Evolutionary conservation across 2,888 invertebrate species (phyloP), one percentile per base, ranked within the genome.

Genomic region (Xestia c-nigrum): DNA sequence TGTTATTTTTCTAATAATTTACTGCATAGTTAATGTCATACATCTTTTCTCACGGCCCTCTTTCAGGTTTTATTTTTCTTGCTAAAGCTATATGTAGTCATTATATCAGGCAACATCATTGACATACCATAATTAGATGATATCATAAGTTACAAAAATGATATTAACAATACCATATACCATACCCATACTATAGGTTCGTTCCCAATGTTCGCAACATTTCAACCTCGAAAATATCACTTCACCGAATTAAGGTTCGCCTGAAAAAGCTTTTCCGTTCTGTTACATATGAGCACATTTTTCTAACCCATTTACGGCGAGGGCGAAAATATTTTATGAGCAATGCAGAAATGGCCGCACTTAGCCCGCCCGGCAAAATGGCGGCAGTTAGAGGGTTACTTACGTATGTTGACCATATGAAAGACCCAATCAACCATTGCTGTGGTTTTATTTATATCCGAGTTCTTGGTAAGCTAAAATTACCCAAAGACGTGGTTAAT

Each of bases 291-390:
- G 52, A 59, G 52, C 47, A 71, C 55, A 71, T 81, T 85, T 85
- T 81, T 85, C 85, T 75, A 71, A 75, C 63, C 68, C 85, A 81
- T 81, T 81, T 81, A 70, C 76, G 64, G 72, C 47, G 21, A 59
- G 52, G 64, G 85, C 47, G 47, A 67, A 76, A 85, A 76, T 83
- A 85, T 82, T 85, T 82, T 85, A 83, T 77, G 77, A 77, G 70
- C 70, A 82, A 65, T 73, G 83, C 70, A 76, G 82, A 76, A 81
- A 82, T 64, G 83, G 72, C 65, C 64, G 69, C 72, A 76, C 52
- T 82, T 67, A 85, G 76, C 52, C 63, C 31, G 47, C 12, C 55
- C 64, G 50, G 52, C 52, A 68, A 76, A 82, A 76, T 71, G 73
- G 67, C 75, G 66, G 74, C 61, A 24, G 43, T 72, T 64, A 46